Base-by-base conservation (phyloP, 2,888 invertebrate species). In the Tricholauxania praeusta region DNA sequence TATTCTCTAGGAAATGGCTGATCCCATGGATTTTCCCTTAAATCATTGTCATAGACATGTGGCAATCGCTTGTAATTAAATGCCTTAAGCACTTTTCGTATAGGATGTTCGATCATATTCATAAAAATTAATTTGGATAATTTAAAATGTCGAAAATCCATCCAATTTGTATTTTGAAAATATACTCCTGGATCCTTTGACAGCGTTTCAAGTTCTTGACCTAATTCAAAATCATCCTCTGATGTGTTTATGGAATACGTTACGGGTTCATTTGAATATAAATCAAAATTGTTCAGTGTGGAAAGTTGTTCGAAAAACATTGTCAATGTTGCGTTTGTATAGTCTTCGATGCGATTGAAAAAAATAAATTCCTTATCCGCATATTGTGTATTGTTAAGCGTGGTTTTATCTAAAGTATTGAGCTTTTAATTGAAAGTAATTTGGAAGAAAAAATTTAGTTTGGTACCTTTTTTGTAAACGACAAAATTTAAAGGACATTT, bases 31-130 rank as follows among this genome's bases (percentile, higher is more conserved):
- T 28, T 3, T 28, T 28, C 3, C 28, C 28, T 28, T 28, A 28
- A 28, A 4, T 28, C 28, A 3, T 28, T 28, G 28, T 28, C 3
- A 28, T 28, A 28, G 28, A 28, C 4, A 28, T 28, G 4, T 3
- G 83, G 83, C 69, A 82, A 81, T 0, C 83, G 77, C 5, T 94
- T 92, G 86, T 95, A 96, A 87, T 96, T 95, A 86, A 95, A 96
- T 93, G 95, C 95, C 6, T 95, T 95, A 81, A 96, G 95, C 14
- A 95, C 94, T 66, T 95, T 90, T 85, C 96, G 95, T 59, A 96
- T 92, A 0, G 96, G 96, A 87, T 96, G 95, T 32, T 96, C 90
- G 2, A 96, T 94, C 78, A 96, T 88, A 87, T 96, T 96, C 79
- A 96, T 92, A 88, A 96, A 96, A 81, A 96, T 95, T 1, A 96